Evolutionary conservation across 2,797 vertebrate species (phyloP).

Genomic region (Rhinogobio ventralis): DNA sequence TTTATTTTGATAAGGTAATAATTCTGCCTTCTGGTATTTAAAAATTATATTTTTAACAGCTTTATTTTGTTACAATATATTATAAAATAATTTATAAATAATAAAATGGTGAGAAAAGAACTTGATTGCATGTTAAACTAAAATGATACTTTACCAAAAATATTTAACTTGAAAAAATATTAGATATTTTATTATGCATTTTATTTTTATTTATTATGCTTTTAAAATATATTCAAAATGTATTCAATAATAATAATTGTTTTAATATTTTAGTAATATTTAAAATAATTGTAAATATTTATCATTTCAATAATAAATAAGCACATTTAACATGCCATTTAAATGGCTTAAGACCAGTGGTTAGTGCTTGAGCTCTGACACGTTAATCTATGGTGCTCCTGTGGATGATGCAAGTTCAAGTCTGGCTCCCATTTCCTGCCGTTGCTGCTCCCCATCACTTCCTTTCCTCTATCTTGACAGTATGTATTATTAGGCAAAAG

Average conservation of each 20-base stretch:
- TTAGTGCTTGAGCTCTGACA: not conserved
- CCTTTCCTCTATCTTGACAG: constrained; percentile 18
- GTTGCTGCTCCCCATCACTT: not conserved
- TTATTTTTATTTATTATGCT: not conserved
- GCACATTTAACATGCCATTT: not conserved
- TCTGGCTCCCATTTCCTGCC: not conserved
- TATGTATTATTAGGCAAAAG: constrained; percentile 21
- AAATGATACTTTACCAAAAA: not conserved
- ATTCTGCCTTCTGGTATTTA: not conserved
- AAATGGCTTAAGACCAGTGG: not conserved
- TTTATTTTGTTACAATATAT: not conserved
- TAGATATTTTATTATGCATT: not conserved
- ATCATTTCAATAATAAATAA: not conserved
- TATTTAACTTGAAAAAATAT: not conserved
- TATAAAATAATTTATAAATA: not conserved
- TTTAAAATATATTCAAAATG: not conserved
- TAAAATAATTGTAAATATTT: too few species aligned
- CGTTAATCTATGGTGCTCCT: not conserved
- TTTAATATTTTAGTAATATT: not conserved
- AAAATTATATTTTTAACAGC: not conserved
- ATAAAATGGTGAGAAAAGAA: not conserved
- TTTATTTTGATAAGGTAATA: not conserved
- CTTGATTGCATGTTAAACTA: not conserved
- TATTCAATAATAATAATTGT: not conserved
- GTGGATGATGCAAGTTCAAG: constrained; percentile 23